Conservation (phyloP, 2,888 invertebrate species). For the Clostera curtula region DNA sequence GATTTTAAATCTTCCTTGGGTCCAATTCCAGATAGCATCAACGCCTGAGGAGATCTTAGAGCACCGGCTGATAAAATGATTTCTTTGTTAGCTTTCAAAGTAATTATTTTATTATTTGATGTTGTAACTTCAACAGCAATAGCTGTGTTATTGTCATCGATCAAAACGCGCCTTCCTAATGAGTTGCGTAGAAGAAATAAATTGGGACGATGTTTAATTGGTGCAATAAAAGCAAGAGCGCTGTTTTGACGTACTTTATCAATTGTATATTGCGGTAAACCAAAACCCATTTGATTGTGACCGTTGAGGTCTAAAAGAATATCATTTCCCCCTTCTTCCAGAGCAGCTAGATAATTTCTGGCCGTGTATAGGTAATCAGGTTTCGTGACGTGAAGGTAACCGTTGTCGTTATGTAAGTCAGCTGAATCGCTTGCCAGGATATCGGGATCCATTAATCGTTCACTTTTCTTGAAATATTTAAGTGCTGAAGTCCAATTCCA, state of each 20-base stretch:
- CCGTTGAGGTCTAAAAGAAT: constrained; percentile 43
- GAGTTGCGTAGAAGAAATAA: constrained; percentile 52
- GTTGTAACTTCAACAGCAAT: constrained; percentile 48
- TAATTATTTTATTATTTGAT: constrained; percentile 20
- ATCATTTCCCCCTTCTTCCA: constrained; percentile 49
- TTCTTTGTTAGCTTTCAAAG: constrained; percentile 45
- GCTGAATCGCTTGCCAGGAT: constrained; percentile 13
- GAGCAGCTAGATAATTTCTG: constrained; percentile 35
- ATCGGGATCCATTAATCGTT: constrained; percentile 34
- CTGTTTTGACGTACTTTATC: constrained; percentile 58
- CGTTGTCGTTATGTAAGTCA: constrained; percentile 43
- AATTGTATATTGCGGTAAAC: constrained; percentile 53
- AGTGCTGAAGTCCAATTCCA: constrained; percentile 69
- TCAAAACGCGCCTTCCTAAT: constrained; percentile 56
- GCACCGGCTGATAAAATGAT: constrained; percentile 59
- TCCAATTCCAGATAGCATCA: constrained; percentile 67
- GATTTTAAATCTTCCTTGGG: constrained; percentile 40
- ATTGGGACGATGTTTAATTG: constrained; percentile 32
- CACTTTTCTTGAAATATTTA: constrained; percentile 61
- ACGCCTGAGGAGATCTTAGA: constrained; percentile 56
- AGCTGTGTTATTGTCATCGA: constrained; percentile 58
- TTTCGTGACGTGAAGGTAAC: constrained; percentile 45
- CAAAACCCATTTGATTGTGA: constrained; percentile 50
- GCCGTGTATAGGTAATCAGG: constrained; percentile 14
- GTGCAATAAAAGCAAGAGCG: constrained; percentile 57